Conservation (phyloP, 2,888 invertebrate genomes). For the Sarcophaga carnaria region DNA sequence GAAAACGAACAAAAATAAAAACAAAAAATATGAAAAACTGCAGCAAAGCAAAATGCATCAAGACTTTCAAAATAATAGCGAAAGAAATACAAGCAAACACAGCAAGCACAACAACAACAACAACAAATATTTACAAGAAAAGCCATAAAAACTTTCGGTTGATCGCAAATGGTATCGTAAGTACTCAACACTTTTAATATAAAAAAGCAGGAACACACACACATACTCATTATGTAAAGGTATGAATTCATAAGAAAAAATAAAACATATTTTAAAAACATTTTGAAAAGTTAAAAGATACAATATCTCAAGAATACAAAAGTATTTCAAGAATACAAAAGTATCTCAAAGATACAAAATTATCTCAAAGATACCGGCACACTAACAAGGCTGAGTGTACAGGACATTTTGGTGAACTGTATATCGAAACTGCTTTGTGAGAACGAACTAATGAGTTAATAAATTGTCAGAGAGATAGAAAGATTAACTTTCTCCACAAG, state of each 20-base stretch:
- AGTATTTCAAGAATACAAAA: not conserved
- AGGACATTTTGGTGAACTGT: too few relatives aligned
- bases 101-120: conserved; percentile 15
- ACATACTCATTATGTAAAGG: not conserved
- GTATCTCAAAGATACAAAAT: not conserved
- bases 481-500: too few relatives aligned
- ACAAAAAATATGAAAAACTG: conserved; percentile 4
- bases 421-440: too few relatives aligned
- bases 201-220: not conserved
- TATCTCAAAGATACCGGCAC: too few relatives aligned
- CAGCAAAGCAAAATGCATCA: conserved; percentile 22
- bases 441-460: too few relatives aligned
- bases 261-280: not conserved
- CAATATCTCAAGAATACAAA: not conserved
- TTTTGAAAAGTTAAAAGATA: not conserved
- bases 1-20: conserved; percentile 3
- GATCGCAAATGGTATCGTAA: not conserved
- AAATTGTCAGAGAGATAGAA: too few relatives aligned
- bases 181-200: not conserved
- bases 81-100: conserved; percentile 10
- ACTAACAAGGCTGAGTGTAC: too few relatives aligned
- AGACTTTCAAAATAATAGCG: conserved; percentile 44
- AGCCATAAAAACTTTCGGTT: conserved; percentile 20
- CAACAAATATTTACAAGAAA: not conserved
- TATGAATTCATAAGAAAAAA: not conserved